Conservation (phyloP, 2,797 vertebrate genomes). For the Manis javanica region DNA sequence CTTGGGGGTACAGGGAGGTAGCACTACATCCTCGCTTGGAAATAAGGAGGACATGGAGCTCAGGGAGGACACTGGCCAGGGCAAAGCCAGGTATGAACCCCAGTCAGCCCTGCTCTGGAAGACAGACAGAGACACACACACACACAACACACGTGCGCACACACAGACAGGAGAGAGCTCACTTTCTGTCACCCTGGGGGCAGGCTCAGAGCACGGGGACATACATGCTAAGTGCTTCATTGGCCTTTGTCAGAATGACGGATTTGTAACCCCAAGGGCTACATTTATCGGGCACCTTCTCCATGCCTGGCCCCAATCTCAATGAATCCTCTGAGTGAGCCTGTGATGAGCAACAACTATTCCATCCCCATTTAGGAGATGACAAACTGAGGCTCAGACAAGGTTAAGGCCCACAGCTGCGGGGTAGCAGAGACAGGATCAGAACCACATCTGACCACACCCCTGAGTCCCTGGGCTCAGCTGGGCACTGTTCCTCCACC, state of each 20-base stretch:
- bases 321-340: too few species aligned
- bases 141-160: accelerated
- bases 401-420: not conserved
- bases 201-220: not conserved
- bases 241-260: not conserved
- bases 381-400: not conserved
- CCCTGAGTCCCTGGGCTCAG: too few species aligned
- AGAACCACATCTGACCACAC: not conserved
- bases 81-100: not conserved
- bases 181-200: not conserved
- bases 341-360: too few species aligned
- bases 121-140: not conserved
- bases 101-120: not conserved
- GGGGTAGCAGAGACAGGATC: accelerated
- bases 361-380: not conserved
- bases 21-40: not conserved
- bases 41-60: not conserved
- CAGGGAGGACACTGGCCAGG: not conserved
- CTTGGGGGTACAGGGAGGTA: not conserved
- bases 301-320: not conserved
- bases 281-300: not conserved
- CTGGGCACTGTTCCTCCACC: not conserved
- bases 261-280: not conserved
- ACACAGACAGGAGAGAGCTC: accelerated
- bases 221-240: not conserved